Conservation (phyloP, 2,888 invertebrate species). For the Leucophora obtusa region DNA sequence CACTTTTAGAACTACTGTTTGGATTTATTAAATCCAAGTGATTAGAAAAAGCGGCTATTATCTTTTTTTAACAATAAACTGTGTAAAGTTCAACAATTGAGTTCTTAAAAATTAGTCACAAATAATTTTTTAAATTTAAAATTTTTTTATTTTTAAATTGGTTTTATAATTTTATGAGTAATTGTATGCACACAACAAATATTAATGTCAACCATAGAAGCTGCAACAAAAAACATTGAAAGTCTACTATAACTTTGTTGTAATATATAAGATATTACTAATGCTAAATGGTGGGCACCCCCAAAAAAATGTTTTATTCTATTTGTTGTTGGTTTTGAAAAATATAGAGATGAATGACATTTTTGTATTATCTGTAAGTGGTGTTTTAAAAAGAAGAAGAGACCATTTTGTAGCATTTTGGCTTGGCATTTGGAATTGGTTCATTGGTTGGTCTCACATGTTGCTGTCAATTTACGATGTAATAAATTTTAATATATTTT, state of each 20-base stretch:
- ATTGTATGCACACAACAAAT: background rate
- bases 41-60: too few species aligned
- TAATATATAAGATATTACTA: conserved; percentile 28
- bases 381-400: background rate
- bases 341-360: conserved; percentile 27
- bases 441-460: conserved; percentile 64
- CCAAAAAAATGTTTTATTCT: background rate
- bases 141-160: too few species aligned
- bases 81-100: too few species aligned
- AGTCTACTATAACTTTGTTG: conserved; percentile 36
- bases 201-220: conserved; percentile 8
- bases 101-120: too few species aligned
- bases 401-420: conserved; percentile 7
- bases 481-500: conserved; percentile 74
- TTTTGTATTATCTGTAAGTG: conserved; percentile 9
- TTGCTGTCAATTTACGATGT: conserved; percentile 74
- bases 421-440: conserved; percentile 9
- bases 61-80: too few species aligned
- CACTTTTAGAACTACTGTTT: too few species aligned
- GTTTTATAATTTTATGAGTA: background rate
- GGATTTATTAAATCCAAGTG: too few species aligned
- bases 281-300: conserved; percentile 17
- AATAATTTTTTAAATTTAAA: too few species aligned
- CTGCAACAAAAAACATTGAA: background rate
- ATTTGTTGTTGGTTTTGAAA: background rate